These are phyloP conservation scores for Drosophila ambigua DNA, from an alignment of 1,140 invertebrate species.

Conservation along the genomic window DNA sequence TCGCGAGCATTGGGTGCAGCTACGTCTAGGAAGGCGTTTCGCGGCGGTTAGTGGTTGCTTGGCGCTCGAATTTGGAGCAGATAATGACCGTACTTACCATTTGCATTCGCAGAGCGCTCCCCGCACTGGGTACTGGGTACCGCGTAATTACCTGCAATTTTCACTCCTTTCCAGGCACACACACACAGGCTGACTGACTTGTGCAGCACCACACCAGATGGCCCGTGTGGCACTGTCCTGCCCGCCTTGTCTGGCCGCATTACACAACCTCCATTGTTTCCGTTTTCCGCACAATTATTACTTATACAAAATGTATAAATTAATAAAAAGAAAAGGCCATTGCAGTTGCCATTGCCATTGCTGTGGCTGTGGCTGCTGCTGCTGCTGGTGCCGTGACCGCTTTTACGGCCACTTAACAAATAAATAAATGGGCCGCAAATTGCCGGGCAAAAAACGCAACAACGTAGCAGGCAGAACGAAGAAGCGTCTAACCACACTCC, in stretches of 20 bases:
- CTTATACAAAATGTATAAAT: constrained; percentile 81
- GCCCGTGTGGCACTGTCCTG: constrained; percentile 31
- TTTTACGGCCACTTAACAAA: constrained; percentile 82
- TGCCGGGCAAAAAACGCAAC: constrained; percentile 55
- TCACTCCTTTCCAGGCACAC: constrained; percentile 70
- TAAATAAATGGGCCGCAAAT: constrained; percentile 79
- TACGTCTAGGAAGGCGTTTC: constrained; percentile 61
- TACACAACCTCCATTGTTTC: constrained; percentile 82
- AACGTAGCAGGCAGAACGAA: constrained; percentile 31
- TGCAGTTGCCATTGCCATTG: constrained; percentile 39
- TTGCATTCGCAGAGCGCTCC: constrained; percentile 35
- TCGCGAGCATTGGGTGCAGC: constrained; percentile 55
- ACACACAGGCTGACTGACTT: constrained; percentile 43
- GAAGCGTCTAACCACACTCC: constrained; percentile 59
- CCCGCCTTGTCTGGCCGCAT: constrained; percentile 64
- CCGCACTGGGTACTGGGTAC: constrained; percentile 29
- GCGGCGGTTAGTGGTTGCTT: constrained; percentile 39
- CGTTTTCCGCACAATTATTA: constrained; percentile 83
- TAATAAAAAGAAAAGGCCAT: constrained; percentile 56
- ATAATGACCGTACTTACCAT: constrained; percentile 81
- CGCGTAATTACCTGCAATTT: constrained; percentile 78
- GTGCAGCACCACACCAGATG: constrained; percentile 39
- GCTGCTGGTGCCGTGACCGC: constrained; percentile 57
- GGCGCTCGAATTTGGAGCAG: constrained; percentile 60
- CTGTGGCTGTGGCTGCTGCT: not conserved